Percentiles rank a stretch among this genome's conserved stretches.
These are phyloP conservation scores for Cheilosia pagana DNA, from an alignment of 2,888 invertebrate species.

Conservation along the genomic window DNA sequence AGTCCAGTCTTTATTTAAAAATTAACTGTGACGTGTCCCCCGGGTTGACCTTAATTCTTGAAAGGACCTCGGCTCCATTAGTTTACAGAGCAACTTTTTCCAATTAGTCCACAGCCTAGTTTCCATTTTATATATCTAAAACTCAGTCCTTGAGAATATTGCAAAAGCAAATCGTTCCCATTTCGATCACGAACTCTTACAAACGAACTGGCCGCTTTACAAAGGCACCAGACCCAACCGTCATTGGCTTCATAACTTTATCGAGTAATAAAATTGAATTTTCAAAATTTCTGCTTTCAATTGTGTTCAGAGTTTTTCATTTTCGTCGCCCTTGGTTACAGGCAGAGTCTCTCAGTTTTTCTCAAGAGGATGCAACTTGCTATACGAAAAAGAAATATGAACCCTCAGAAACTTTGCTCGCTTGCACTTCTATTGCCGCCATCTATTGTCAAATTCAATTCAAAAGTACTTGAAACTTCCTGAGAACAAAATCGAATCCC, in stretches of 20 bases:
- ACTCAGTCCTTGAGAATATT: neutral
- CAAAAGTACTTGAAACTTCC: constrained; percentile 26
- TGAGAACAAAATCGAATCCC: constrained; percentile 30
- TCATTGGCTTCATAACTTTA: constrained; percentile 33
- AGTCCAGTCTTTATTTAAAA: too few relatives aligned
- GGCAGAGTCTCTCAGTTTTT: constrained; percentile 4
- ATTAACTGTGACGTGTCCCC: too few relatives aligned
- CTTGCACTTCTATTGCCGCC: constrained; percentile 29
- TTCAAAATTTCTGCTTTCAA: constrained; percentile 28
- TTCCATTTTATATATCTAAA: neutral
- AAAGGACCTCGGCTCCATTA: neutral
- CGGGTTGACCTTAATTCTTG: too few relatives aligned
- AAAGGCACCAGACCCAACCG: constrained; percentile 5
- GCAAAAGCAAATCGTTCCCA: constrained; percentile 14
- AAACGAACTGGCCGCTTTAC: neutral
- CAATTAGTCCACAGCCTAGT: constrained; percentile 12
- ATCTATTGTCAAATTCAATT: constrained; percentile 40
- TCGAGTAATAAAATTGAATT: constrained; percentile 41
- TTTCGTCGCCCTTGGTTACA: neutral
- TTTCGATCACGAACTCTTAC: constrained; percentile 16
- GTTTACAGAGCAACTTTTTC: neutral
- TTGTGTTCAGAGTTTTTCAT: constrained; percentile 20
- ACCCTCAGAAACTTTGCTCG: constrained; percentile 19
- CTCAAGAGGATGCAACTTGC: constrained; percentile 52
- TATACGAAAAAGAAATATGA: neutral